Percentiles rank a stretch among this genome's conserved stretches.
Evolutionary conservation across 2,888 invertebrate species (phyloP).

Genomic region (Heteromurus nitidus): DNA sequence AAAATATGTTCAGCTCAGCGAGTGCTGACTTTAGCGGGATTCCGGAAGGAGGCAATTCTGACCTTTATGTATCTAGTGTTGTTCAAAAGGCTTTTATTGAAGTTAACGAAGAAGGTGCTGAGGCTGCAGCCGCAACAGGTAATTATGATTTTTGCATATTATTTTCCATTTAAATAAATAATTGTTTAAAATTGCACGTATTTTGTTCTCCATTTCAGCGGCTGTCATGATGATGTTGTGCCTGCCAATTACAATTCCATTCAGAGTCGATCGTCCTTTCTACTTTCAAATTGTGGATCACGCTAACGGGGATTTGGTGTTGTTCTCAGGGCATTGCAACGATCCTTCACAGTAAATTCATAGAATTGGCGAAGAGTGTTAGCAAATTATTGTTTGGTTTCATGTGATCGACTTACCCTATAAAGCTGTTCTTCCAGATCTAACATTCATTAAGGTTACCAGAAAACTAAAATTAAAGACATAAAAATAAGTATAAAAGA

Average conservation of each 20-base stretch:
- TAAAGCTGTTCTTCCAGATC: too few relatives aligned
- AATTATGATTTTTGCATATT: too few relatives aligned
- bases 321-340: constrained; percentile 64
- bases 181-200: too few relatives aligned
- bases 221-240: constrained; percentile 58
- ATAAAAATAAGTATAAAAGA: too few relatives aligned
- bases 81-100: constrained; percentile 91
- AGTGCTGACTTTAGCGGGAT: constrained; percentile 82
- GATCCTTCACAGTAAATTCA: constrained; percentile 55
- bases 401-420: too few relatives aligned
- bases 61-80: constrained; percentile 82
- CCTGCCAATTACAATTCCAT: constrained; percentile 51
- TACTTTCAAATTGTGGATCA: constrained; percentile 68
- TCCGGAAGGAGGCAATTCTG: constrained; percentile 74
- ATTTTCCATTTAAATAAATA: too few relatives aligned
- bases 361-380: too few relatives aligned
- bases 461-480: too few relatives aligned
- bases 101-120: constrained; percentile 91
- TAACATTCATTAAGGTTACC: too few relatives aligned
- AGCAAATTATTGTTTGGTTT: too few relatives aligned
- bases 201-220: neutral
- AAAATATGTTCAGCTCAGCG: constrained; percentile 79
- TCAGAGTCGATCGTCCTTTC: constrained; percentile 68
- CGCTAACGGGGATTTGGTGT: constrained; percentile 57
- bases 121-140: constrained; percentile 91